Conservation (phyloP, 1,140 invertebrate genomes). For the Eupeodes corollae region DNA sequence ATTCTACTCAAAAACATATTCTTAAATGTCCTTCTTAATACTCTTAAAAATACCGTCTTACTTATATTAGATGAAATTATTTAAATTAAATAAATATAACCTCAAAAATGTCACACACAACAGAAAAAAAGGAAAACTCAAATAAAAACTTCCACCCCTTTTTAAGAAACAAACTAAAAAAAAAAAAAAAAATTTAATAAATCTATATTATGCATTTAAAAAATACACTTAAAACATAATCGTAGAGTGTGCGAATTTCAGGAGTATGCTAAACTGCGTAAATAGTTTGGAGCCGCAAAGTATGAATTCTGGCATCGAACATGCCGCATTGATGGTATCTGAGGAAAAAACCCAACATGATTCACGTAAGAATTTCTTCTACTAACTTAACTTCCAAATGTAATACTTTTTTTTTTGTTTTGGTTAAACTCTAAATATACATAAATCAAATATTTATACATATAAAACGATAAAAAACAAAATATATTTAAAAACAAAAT, state of each 20-base stretch:
- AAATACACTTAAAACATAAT: conserved; percentile 40
- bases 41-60: no score
- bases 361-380: conserved; percentile 54
- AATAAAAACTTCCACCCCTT: neutral
- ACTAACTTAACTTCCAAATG: no score
- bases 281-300: conserved; percentile 66
- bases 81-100: no score
- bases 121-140: no score
- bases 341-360: conserved; percentile 67
- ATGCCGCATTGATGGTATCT: conserved; percentile 60
- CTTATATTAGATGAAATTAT: no score
- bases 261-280: conserved; percentile 74
- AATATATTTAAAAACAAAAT: conserved; percentile 1
- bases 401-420: no score
- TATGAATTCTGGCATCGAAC: conserved; percentile 52
- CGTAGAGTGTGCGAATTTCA: conserved; percentile 53
- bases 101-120: no score
- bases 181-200: conserved; percentile 24
- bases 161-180: conserved; percentile 12
- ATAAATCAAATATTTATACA: neutral
- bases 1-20: no score
- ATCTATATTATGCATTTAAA: conserved; percentile 19
- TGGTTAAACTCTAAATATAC: no score
- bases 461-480: neutral
- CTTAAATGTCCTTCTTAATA: no score